Evolutionary conservation across 2,888 invertebrate species (phyloP).

Genomic region (Lepidocyrtinus sp.): DNA sequence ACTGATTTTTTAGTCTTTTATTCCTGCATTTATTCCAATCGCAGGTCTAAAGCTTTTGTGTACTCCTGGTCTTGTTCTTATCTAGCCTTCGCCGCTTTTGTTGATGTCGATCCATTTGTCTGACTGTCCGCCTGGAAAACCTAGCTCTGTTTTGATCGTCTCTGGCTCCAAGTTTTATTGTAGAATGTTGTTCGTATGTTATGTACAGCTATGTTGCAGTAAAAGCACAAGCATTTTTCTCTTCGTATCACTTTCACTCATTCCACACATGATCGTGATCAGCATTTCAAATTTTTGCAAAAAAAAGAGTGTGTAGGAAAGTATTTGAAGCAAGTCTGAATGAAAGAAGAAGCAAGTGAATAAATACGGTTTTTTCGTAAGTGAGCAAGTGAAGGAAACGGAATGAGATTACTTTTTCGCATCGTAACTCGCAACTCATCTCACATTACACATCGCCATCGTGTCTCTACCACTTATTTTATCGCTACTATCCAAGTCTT

Average conservation of each 20-base stretch:
- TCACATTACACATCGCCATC: background rate
- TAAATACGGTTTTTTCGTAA: background rate
- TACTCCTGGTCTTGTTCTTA: constrained; percentile 8
- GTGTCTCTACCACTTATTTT: background rate
- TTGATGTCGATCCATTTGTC: constrained; percentile 36
- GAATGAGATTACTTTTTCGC: constrained; percentile 22
- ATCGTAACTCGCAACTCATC: background rate
- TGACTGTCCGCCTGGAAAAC: constrained; percentile 28
- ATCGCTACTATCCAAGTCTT: background rate
- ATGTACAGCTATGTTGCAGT: too few species aligned
- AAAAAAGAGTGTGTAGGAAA: background rate
- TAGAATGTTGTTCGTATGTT: too few species aligned
- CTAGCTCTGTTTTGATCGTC: background rate
- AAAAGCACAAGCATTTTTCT: constrained; percentile 22
- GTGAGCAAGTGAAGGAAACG: constrained; percentile 5
- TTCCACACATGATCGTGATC: constrained; percentile 48
- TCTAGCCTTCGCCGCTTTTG: background rate
- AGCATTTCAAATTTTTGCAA: constrained; percentile 41
- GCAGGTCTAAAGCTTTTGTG: too few species aligned
- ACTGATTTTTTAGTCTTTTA: background rate
- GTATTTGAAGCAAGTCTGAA: too few species aligned
- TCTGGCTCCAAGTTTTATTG: background rate
- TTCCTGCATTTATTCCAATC: too few species aligned
- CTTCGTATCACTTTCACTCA: constrained; percentile 45
- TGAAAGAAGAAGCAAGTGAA: too few species aligned